Evolutionary conservation across 1,140 invertebrate species (phyloP).

Genomic region (Mactra quadrangularis): DNA sequence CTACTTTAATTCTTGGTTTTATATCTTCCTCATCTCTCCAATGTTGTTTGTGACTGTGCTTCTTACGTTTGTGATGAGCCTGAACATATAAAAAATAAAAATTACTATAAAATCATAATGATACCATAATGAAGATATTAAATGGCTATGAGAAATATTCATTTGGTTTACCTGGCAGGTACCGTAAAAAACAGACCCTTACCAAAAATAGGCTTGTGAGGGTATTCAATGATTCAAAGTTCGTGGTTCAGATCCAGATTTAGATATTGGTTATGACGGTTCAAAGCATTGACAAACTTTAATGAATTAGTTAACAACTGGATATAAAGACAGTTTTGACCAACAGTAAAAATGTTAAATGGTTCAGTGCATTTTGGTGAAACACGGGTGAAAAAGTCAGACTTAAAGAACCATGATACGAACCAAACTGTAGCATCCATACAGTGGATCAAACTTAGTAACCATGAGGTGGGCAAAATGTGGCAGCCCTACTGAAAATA

Average conservation of each 20-base stretch:
- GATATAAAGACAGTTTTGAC: background rate
- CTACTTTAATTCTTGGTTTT: conserved; percentile 17
- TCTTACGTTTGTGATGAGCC: conserved; percentile 3
- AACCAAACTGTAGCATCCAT: too few relatives aligned
- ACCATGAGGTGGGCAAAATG: too few relatives aligned
- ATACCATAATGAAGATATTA: background rate
- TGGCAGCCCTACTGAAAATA: too few relatives aligned
- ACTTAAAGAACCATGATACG: too few relatives aligned
- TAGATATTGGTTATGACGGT: background rate
- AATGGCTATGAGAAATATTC: background rate
- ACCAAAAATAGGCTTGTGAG: background rate
- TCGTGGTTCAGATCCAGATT: background rate
- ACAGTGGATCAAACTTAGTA: too few relatives aligned
- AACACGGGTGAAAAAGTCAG: too few relatives aligned
- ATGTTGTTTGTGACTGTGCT: conserved; percentile 17
- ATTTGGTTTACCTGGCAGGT: background rate
- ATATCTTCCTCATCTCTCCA: conserved; percentile 2
- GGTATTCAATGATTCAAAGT: background rate
- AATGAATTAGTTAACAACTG: background rate
- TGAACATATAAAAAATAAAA: background rate
- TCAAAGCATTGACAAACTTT: too few relatives aligned
- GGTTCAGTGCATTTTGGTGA: too few relatives aligned
- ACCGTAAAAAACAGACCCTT: background rate
- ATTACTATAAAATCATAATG: background rate
- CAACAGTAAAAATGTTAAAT: background rate